Base-by-base conservation (phyloP, 2,113 vertebrate genomes). In the Phaethon lepturus region DNA sequence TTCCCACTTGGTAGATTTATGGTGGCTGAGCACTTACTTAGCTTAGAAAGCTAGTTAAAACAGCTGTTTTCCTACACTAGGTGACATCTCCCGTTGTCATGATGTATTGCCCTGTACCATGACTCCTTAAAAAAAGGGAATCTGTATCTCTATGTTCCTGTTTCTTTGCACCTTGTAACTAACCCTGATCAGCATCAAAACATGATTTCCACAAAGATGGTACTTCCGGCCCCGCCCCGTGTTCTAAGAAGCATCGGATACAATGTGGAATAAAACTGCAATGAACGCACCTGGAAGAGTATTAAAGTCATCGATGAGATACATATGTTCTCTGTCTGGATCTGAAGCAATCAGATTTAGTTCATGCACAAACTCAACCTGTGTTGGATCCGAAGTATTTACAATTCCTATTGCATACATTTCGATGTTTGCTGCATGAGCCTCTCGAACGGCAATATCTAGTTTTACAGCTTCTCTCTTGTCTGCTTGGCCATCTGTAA, bases 291-390 rank as follows among this genome's bases (percentile, higher is more conserved):
- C 99, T 99, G 99, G 92, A 35, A 99, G 98, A 22, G 98, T 99
- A 81, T 99, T 99, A 91, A 99, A 99, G 96, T 99, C 99, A 97
- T 99, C 99, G 62, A 99, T 99, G 78, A 99, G 98, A 77, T 98
- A 99, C 99, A 99, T 98, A 89, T 99, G 99, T 82, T 99, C 99
- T 64, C 91, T 96, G 96, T 99, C 99, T 26, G 99, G 99, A 67
- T 99, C 99, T 8, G 99, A 99, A 49, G 99, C 99, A 47, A 99
- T 99, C 74, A 99, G 98, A 75, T 99, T 99, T n/a, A 99, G 98
- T 92, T 99, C 99, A 33, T 40, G 97, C 78, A 99, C 93, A 71
- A 99, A 99, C 94, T 99, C 99, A 2, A 42, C 69, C 90, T 99
- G 99, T 1, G 98, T 98, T 40, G 98, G 98, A 95, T 99, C 99